These are phyloP conservation scores for Balaeniceps rex DNA, from an alignment of 2,113 vertebrate species.

Conservation along the genomic window DNA sequence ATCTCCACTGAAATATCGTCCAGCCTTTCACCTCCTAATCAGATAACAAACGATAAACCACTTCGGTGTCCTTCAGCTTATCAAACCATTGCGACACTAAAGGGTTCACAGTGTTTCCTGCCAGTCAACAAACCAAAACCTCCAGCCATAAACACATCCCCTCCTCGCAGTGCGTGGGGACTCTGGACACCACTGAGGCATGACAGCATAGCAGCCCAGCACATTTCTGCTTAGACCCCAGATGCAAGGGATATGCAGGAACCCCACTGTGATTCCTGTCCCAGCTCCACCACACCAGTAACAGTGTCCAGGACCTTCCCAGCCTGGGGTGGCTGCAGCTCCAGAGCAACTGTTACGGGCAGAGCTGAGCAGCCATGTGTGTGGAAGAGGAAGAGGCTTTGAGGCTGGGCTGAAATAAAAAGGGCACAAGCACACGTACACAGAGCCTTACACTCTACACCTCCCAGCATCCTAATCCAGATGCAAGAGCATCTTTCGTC, in stretches of 20 bases:
- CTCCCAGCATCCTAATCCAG: neutral
- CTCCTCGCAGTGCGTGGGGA: fast-evolving
- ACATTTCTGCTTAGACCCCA: neutral
- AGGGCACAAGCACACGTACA: neutral
- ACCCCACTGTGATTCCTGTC: neutral
- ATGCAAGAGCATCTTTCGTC: neutral
- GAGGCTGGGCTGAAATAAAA: neutral
- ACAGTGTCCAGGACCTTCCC: neutral
- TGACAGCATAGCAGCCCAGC: neutral
- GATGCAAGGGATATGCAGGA: neutral
- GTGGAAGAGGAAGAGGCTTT: neutral
- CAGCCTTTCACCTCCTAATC: constrained; percentile 32
- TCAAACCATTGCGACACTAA: neutral
- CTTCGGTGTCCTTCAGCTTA: constrained; percentile 5
- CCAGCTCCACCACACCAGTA: neutral
- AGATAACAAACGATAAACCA: neutral
- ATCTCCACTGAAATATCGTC: neutral
- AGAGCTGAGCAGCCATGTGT: neutral
- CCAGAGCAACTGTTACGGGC: neutral
- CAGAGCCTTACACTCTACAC: neutral
- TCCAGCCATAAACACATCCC: neutral
- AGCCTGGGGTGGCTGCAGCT: neutral
- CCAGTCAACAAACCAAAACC: neutral
- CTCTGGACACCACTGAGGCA: neutral
- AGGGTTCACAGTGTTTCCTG: neutral